Evolutionary conservation across 2,888 invertebrate genomes (phyloP).

Genomic region (Cephus sareptanus): DNA sequence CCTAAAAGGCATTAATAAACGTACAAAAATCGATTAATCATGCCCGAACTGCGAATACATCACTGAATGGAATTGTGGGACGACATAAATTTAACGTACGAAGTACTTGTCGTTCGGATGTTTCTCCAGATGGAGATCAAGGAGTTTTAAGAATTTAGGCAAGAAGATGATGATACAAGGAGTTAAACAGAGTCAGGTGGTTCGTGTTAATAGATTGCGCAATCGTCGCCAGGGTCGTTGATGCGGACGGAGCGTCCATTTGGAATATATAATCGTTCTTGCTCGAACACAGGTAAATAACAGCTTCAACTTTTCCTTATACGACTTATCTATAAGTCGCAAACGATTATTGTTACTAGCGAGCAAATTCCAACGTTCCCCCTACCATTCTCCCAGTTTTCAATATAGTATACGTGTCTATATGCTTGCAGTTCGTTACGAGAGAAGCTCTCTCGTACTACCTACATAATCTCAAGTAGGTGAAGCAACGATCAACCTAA

Average conservation of each 20-base stretch:
- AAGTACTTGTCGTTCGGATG: neutral
- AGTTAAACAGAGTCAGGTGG: slow-evolving; percentile 48
- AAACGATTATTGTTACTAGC: neutral
- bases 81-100: neutral
- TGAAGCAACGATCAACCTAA: neutral
- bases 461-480: neutral
- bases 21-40: neutral
- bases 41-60: neutral
- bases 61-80: neutral
- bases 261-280: neutral
- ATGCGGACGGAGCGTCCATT: neutral
- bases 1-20: neutral
- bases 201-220: slow-evolving; percentile 52
- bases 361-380: neutral
- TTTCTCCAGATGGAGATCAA: neutral
- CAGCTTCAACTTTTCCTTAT: neutral
- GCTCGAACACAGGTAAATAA: neutral
- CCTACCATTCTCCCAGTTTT: neutral
- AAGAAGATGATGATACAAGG: slow-evolving; percentile 4
- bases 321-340: neutral
- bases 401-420: neutral
- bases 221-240: slow-evolving; percentile 33
- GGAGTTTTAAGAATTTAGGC: neutral
- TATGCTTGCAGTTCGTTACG: neutral
- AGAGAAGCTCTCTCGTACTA: neutral